phyloP scores from a whole-genome alignment of 2,888 invertebrate species.

The Macrosiphum euphorbiae region DNA sequence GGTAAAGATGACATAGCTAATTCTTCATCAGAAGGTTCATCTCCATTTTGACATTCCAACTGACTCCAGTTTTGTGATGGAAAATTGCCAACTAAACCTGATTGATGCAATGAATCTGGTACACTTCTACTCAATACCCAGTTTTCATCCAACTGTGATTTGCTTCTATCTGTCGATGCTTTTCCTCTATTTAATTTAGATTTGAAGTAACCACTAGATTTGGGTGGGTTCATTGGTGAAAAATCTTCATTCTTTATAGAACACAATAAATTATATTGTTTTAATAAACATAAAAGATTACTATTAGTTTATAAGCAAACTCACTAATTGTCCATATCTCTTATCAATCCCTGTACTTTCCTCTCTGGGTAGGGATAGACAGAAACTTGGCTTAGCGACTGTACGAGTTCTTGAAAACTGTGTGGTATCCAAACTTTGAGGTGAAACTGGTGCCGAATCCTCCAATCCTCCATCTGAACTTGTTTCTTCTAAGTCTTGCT shows the following conservation, averaged over 20 bases:
- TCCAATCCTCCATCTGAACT: slow-evolving; percentile 73
- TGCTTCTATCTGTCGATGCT: slow-evolving; percentile 69
- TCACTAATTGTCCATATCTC: slow-evolving; percentile 59
- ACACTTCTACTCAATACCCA: slow-evolving; percentile 87
- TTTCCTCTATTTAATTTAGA: slow-evolving; percentile 63
- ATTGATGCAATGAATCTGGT: slow-evolving; percentile 79
- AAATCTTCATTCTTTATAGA: slow-evolving; percentile 50
- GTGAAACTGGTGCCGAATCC: slow-evolving; percentile 68
- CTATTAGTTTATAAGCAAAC: background rate
- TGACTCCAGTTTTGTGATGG: slow-evolving; percentile 57
- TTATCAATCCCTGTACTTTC: slow-evolving; percentile 71
- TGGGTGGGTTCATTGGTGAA: slow-evolving; percentile 59
- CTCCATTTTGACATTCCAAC: background rate
- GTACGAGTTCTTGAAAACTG: slow-evolving; percentile 69
- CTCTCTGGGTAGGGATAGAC: slow-evolving; percentile 82
- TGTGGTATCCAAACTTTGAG: slow-evolving; percentile 70
- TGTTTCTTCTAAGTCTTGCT: slow-evolving; percentile 83
- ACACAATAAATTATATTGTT: background rate
- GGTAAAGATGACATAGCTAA: slow-evolving; percentile 68
- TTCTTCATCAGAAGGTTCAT: slow-evolving; percentile 46
- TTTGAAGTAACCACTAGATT: slow-evolving; percentile 52
- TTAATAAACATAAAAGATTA: background rate
- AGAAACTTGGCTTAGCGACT: slow-evolving; percentile 73
- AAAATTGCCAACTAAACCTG: slow-evolving; percentile 62
- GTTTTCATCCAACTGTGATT: slow-evolving; percentile 74